A percentile compares a stretch with the other conserved stretches of the same genome.
Conservation (phyloP, 2,113 vertebrate species). For the Salvator merianae region DNA sequence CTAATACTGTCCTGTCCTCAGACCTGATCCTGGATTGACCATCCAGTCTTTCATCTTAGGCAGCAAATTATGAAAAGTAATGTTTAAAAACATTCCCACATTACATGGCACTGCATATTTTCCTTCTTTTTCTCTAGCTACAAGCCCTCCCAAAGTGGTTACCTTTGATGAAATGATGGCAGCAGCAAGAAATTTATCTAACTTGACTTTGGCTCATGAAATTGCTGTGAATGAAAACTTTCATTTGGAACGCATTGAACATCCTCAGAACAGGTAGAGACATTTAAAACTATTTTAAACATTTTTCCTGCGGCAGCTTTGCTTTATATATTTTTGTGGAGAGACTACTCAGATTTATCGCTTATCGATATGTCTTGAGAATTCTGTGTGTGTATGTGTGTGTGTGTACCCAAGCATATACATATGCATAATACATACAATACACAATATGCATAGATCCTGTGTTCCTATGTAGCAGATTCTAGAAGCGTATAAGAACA, state of each 20-base stretch:
- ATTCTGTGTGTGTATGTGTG: background rate
- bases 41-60: background rate
- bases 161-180: constrained; percentile 90
- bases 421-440: too few relatives aligned
- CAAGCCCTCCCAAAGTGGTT: constrained; percentile 86
- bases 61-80: background rate
- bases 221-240: constrained; percentile 88
- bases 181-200: constrained; percentile 81
- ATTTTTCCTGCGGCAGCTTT: background rate
- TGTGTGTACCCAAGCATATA: too few relatives aligned
- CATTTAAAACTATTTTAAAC: background rate
- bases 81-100: too few relatives aligned
- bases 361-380: background rate
- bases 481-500: background rate
- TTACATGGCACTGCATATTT: background rate
- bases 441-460: background rate
- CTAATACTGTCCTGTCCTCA: too few relatives aligned
- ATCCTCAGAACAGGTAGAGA: constrained; percentile 83
- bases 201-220: constrained; percentile 90
- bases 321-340: background rate
- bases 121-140: constrained; percentile 68
- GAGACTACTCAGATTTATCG: background rate
- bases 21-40: too few relatives aligned
- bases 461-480: background rate
- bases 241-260: constrained; percentile 74